Evolutionary conservation across 2,888 invertebrate species (phyloP).

Genomic region (Ornithoptera alexandrae): DNA sequence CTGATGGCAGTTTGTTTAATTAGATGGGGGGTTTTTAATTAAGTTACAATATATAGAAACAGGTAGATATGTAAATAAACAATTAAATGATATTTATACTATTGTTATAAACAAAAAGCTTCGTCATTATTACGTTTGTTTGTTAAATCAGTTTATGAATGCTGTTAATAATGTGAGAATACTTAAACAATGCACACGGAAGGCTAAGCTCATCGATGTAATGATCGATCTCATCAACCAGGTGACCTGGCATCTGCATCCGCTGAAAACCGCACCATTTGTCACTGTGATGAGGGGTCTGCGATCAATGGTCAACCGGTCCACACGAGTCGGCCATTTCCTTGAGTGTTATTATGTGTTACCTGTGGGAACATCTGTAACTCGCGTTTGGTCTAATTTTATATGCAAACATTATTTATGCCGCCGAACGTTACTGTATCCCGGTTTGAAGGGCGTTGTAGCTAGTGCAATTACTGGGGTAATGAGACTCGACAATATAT

Average conservation of each 20-base stretch:
- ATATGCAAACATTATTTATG: neutral
- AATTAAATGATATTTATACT: too few species aligned
- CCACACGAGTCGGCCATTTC: slow-evolving; percentile 55
- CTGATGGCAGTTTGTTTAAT: too few species aligned
- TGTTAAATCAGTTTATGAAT: too few species aligned
- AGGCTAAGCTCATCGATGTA: slow-evolving; percentile 68
- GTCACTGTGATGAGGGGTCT: slow-evolving; percentile 35
- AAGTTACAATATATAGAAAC: too few species aligned
- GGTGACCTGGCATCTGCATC: slow-evolving; percentile 33
- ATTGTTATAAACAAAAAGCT: too few species aligned
- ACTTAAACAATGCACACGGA: slow-evolving; percentile 65
- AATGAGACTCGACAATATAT: too few species aligned
- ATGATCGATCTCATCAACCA: slow-evolving; percentile 52
- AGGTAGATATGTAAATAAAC: too few species aligned
- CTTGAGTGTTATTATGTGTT: slow-evolving; percentile 59
- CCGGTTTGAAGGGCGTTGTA: too few species aligned
- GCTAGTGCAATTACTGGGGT: too few species aligned
- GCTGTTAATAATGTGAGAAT: slow-evolving; percentile 61
- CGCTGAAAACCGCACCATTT: neutral
- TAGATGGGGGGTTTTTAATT: too few species aligned
- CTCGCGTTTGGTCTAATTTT: slow-evolving; percentile 47
- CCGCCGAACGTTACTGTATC: too few species aligned
- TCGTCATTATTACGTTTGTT: too few species aligned
- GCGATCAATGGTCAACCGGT: slow-evolving; percentile 37
- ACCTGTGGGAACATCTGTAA: slow-evolving; percentile 57